Evolutionary conservation across 1,140 invertebrate species (phyloP), one percentile per base, ranked within the genome.

Genomic region (Melitaea cinxia): DNA sequence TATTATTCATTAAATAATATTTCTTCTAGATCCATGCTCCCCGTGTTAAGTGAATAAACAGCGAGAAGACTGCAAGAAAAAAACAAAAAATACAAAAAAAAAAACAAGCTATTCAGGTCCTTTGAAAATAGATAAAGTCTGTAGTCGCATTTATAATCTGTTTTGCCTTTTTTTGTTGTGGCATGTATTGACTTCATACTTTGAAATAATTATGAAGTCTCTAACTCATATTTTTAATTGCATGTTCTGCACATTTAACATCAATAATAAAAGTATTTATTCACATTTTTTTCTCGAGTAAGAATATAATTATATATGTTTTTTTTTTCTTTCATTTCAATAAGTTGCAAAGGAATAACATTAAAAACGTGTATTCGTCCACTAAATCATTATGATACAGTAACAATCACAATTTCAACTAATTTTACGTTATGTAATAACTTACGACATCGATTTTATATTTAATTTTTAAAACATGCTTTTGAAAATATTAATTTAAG

Each of bases 41-140:
- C 94, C 75, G 94, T 95, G 88, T 92, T 95, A 93, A 95, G 93
- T 88, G 94, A 95, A 93, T 95, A 94, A 77, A 65, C 83, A 71
- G 73, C 79, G 70, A 88, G 91, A 92, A 92, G 92, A 91, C 85
- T 85, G 82, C 82, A 85, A 88, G 82, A 83, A 83, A 80, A 80
- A 73, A 76, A 50, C 59, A 53, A 50, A 73, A 77, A 80, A 76
- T 73, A 69, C 72, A 70, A 66, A 52, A 73, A 73, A 72, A 74
- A 70, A 42, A 4, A 81, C 73, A 72, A 59, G 67, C 66, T 70
- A 77, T 67, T 75, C 76, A 83, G 88, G 83, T 89, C 80, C 77
- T 77, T 81, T 83, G 66, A 77, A 78, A 73, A 65, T 78, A 56
- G 17, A 74, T 78, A 75, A 82, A 81, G 76, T 83, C 82, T 81